phyloP scores from a whole-genome alignment of 2,888 invertebrate genomes.

The Watsonalla cultraria region DNA sequence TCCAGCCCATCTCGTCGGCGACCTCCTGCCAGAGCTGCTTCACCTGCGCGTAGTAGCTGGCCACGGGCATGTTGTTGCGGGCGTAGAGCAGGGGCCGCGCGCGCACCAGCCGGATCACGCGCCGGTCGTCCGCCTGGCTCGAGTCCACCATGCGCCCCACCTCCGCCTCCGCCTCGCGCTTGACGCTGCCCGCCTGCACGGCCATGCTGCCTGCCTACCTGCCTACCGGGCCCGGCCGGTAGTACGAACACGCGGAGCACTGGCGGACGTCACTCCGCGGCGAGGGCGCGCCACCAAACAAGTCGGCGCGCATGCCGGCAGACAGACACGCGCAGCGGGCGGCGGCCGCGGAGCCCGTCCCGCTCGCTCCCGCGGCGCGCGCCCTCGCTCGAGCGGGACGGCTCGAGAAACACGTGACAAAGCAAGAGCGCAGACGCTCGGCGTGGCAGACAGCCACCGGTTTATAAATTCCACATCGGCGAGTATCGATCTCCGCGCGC shows the following conservation, averaged over 20 bases:
- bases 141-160: conserved; percentile 62
- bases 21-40: conserved; percentile 64
- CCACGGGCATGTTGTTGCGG: conserved; percentile 68
- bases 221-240: neutral
- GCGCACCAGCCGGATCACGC: conserved; percentile 61
- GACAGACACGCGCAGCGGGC: conserved; percentile 66
- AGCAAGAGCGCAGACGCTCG: conserved; percentile 69
- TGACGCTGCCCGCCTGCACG: conserved; percentile 11
- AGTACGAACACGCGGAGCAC: conserved; percentile 7
- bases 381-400: conserved; percentile 24
- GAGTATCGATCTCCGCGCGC: conserved; percentile 42
- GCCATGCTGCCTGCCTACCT: neutral
- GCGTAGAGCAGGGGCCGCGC: conserved; percentile 63
- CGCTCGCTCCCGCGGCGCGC: conserved; percentile 31
- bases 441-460: conserved; percentile 15
- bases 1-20: conserved; percentile 63
- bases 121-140: conserved; percentile 66
- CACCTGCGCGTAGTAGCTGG: conserved; percentile 65
- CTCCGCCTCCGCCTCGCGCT: conserved; percentile 18
- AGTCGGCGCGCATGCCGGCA: conserved; percentile 60
- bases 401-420: conserved; percentile 47
- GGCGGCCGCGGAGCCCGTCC: conserved; percentile 49
- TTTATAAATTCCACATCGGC: conserved; percentile 46
- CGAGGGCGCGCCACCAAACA: conserved; percentile 47
- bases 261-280: conserved; percentile 35